phyloP scores from a whole-genome alignment of 1,140 invertebrate genomes.

The Bombus affinis region DNA sequence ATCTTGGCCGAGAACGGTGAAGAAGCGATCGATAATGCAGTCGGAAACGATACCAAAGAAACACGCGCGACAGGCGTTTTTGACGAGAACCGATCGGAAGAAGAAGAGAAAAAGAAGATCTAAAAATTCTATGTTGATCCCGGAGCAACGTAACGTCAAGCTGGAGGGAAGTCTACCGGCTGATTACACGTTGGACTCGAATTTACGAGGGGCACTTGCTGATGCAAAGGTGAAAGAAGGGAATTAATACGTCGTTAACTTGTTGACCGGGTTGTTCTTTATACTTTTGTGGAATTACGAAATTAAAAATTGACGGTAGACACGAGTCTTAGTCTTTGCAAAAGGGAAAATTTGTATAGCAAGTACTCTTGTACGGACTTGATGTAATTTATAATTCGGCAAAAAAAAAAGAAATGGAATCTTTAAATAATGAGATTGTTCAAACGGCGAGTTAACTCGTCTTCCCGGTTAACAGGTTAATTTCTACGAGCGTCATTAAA shows the following conservation, averaged over 20 bases:
- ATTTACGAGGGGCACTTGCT: background rate
- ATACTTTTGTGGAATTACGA: no score
- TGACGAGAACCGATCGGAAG: slow-evolving; percentile 35
- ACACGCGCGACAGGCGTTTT: slow-evolving; percentile 26
- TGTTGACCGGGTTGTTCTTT: background rate
- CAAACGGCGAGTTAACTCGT: no score
- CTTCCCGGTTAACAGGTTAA: background rate
- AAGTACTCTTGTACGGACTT: no score
- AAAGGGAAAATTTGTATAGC: no score
- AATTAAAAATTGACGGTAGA: no score
- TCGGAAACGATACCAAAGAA: slow-evolving; percentile 4
- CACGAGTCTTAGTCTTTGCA: no score
- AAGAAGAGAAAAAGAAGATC: slow-evolving; percentile 21
- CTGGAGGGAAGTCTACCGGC: background rate
- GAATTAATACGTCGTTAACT: background rate
- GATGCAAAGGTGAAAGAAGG: slow-evolving; percentile 21
- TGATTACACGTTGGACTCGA: slow-evolving; percentile 3
- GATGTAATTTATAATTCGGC: no score
- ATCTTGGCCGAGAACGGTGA: background rate
- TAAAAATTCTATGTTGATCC: background rate
- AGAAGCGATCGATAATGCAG: background rate
- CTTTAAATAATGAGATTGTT: no score
- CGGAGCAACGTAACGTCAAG: background rate
- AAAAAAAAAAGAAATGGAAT: no score
- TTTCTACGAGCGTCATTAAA: background rate